Evolutionary conservation across 2,797 vertebrate species (phyloP).

Genomic region (Tympanoctomys barrerae): DNA sequence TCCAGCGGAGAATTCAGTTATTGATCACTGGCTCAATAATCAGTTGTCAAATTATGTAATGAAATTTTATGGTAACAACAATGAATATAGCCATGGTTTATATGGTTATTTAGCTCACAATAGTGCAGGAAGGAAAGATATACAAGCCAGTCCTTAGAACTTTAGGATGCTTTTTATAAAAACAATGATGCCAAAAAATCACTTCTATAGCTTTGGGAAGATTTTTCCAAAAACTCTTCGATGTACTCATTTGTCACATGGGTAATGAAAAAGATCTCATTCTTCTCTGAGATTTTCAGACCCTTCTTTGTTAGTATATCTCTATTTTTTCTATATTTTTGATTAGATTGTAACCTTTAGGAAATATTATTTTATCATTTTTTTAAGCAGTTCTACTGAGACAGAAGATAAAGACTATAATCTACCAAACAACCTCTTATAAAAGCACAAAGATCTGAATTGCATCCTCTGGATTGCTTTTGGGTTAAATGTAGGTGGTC

Average conservation of each 20-base stretch:
- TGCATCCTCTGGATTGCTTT: neutral
- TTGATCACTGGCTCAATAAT: neutral
- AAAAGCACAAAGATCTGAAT: neutral
- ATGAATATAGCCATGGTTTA: neutral
- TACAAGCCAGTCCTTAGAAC: neutral
- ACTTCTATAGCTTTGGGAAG: neutral
- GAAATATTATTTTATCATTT: neutral
- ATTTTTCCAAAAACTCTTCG: neutral
- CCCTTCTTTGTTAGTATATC: neutral
- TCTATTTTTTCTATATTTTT: neutral
- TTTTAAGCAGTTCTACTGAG: neutral
- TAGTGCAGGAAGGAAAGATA: neutral
- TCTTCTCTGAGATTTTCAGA: neutral
- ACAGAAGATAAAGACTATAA: neutral
- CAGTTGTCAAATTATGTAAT: too few species aligned
- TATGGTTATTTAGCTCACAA: neutral
- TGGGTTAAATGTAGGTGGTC: neutral
- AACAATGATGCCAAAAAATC: neutral
- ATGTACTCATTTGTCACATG: neutral
- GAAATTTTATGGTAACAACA: neutral
- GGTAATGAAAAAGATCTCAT: neutral
- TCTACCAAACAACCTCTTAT: neutral
- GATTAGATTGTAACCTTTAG: neutral
- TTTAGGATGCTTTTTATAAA: neutral
- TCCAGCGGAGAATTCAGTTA: neutral